Base-by-base conservation (phyloP, 2,888 invertebrate species). In the Amphipyra tragopoginis region DNA sequence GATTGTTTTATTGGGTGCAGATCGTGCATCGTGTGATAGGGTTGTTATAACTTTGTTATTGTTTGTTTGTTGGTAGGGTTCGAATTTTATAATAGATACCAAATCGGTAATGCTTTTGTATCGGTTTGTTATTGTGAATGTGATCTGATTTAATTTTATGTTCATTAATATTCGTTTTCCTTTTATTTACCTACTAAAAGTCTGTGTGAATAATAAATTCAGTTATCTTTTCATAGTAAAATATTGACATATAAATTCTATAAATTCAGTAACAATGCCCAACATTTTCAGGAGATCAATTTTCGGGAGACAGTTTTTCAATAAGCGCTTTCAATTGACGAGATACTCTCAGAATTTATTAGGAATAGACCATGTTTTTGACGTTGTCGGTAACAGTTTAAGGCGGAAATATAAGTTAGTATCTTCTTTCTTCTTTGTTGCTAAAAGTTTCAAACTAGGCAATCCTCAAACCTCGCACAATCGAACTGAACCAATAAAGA, bases 1-100 rank as follows among this genome's bases (percentile, higher is more conserved):
- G 48, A 52, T 52, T 60, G 48, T 61, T 77, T 60, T 64, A 66
- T 71, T 66, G 53, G 13, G 33, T 39, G 13, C 53, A 67, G n/a
- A 53, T 21, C 21, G 21, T 51, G 43, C 29, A 43, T 42, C 7
- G 13, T 11, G n/a, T 34, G 15, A 39, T 53, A 34, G n/a, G 21
- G 13, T 36, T 50, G 34, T 11, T 33, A 7, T 34, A 14, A 15
- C n/a, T 10, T 21, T 34, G 11, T 34, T 43, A 14, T 34, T 43
- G 21, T 51, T 49, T 42, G 10, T 44, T 29, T 29, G 29, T 29
- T 29, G 3, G 29, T 29, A 29, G 29, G 29, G 29, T 29, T 29
- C 0, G 29, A 29, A 7, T 4, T 29, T 29, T 29, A 7, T 0
- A 5, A 29, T 29, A 29, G 29, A 7, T 21, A 29, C 5, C 29